A percentile compares a stretch with the other conserved stretches of the same genome.
These are phyloP conservation scores for Gonatopus flavifemur DNA, from an alignment of 1,140 invertebrate species.

Conservation along the genomic window DNA sequence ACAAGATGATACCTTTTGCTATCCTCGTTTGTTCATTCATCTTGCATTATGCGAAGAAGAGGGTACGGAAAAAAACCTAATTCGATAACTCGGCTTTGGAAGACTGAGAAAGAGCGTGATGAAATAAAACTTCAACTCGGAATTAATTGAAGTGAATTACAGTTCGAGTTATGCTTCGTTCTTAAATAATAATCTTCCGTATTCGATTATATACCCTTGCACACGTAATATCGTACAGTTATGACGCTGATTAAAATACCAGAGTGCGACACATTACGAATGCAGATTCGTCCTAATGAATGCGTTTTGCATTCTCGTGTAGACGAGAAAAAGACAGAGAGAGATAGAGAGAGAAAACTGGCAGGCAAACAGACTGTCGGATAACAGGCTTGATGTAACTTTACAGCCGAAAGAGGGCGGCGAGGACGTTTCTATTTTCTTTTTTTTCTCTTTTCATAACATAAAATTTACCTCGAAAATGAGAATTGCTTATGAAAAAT, in stretches of 20 bases:
- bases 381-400: constrained; percentile 21
- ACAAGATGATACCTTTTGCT: too few species aligned
- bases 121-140: too few species aligned
- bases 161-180: too few species aligned
- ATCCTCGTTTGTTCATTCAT: too few species aligned
- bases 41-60: too few species aligned
- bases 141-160: too few species aligned
- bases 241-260: constrained; percentile 34
- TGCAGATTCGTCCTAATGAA: constrained; percentile 36
- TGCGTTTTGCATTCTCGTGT: constrained; percentile 36
- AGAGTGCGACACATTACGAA: constrained; percentile 29
- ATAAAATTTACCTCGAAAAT: constrained; percentile 40
- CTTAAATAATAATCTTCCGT: too few species aligned
- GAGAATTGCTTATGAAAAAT: constrained; percentile 46
- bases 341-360: background rate
- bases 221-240: constrained; percentile 29
- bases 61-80: too few species aligned
- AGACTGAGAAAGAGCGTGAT: too few species aligned
- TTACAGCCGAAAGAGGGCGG: constrained; percentile 6
- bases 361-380: too few species aligned
- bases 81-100: too few species aligned
- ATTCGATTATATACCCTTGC: constrained; percentile 14
- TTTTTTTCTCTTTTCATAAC: too few species aligned
- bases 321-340: background rate
- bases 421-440: constrained; percentile 31